phyloP scores from a whole-genome alignment of 2,888 invertebrate genomes.

The Agrilus mali region DNA sequence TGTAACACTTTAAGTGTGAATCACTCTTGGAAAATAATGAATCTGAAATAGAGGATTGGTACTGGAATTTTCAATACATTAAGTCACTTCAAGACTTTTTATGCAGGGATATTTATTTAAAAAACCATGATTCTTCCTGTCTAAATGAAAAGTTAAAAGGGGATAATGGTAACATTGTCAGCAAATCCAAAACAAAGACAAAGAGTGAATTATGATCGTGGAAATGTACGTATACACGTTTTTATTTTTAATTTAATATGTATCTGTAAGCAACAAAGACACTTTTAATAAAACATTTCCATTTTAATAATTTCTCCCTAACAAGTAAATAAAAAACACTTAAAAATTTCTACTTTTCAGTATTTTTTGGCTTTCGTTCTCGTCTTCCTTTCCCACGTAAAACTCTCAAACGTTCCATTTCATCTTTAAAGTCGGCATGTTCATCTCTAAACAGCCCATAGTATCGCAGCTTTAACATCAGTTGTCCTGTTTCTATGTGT shows the following conservation, averaged over 20 bases:
- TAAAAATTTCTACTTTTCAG: neutral
- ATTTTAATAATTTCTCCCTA: neutral
- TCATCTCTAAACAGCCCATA: slow-evolving; percentile 80
- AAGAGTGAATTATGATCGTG: slow-evolving; percentile 20
- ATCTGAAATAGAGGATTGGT: slow-evolving; percentile 81
- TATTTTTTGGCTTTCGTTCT: slow-evolving; percentile 16
- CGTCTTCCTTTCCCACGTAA: slow-evolving; percentile 62
- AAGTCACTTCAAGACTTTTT: slow-evolving; percentile 58
- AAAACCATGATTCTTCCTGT: slow-evolving; percentile 53
- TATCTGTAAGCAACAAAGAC: slow-evolving; percentile 1
- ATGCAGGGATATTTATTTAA: slow-evolving; percentile 64
- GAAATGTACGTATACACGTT: too few species aligned
- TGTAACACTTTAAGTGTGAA: slow-evolving; percentile 51
- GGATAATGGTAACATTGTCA: slow-evolving; percentile 22
- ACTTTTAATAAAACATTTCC: neutral
- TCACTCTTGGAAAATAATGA: slow-evolving; percentile 77
- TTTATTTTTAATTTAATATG: neutral
- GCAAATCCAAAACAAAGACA: slow-evolving; percentile 8
- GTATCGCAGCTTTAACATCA: slow-evolving; percentile 59
- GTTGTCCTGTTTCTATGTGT: slow-evolving; percentile 58
- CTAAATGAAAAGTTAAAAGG: slow-evolving; percentile 44
- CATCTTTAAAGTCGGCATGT: slow-evolving; percentile 80
- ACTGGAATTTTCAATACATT: slow-evolving; percentile 66
- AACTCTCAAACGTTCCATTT: slow-evolving; percentile 63
- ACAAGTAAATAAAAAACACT: neutral